Base-by-base conservation (phyloP, 2,113 vertebrate species). In the Tricholaema leucomelas region DNA sequence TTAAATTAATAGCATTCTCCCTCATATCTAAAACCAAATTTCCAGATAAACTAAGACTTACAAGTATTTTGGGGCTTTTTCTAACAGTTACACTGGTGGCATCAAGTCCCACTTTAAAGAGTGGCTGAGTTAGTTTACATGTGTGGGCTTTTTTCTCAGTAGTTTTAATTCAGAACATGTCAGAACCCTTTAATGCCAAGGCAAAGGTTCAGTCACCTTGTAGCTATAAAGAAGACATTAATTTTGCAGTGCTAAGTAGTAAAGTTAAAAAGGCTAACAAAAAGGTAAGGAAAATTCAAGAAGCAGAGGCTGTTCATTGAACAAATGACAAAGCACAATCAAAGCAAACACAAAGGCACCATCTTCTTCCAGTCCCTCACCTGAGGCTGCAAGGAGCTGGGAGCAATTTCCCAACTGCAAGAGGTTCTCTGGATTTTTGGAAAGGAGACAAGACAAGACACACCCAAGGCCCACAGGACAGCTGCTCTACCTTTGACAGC, bases 321-420 rank as follows among this genome's bases (percentile, higher is more conserved):
- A 5, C 4, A 18, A 64, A 60, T 4, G n/a, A 31, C n/a, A 52
- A 86, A 54, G 33, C 35, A 9, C 1, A 12, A 40, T 48, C 31
- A 71, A 73, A 1, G 73, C 76, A 92, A 81, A 40, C 1, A 12
- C 44, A n/a, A 95, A 90, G 80, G 69, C 74, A 56, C 55, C 76
- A 76, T 38, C 89, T 65, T 92, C 74, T 89, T 81, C 69, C 75
- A 88, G 59, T 38, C 83, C 79, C 78, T 95, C 25, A 23, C 69
- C 66, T 11, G 42, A 75, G 80, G 38, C 80, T 92, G 55, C 58
- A 71, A 85, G 66, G 59, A 89, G 25, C 83, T 55, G 84, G 69
- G 80, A 92, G 71, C 78, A 88, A 81, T 88, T 71, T 91, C 55
- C 74, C 58, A 77, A 78, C 38, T 21, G 1, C 24, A 55, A 91